These are phyloP conservation scores for Phrynosoma platyrhinos DNA, from an alignment of 2,113 vertebrate species.

Conservation along the genomic window DNA sequence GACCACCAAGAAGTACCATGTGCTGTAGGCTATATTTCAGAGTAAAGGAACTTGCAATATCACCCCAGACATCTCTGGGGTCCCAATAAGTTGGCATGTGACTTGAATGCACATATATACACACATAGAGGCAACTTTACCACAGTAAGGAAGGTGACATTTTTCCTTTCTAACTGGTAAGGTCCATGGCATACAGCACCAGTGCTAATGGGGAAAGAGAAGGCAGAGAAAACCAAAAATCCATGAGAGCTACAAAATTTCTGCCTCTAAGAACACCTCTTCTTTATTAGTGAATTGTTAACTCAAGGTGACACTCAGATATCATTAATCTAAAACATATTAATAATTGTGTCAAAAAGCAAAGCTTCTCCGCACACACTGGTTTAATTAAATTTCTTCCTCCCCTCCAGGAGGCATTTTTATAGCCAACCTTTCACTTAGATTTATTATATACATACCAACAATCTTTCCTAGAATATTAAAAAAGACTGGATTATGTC, in stretches of 20 bases:
- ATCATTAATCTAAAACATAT: conserved; percentile 2
- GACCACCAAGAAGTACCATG: too few relatives aligned
- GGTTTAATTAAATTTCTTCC: background rate
- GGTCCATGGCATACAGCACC: too few relatives aligned
- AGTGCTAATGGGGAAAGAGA: background rate
- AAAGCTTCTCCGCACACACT: background rate
- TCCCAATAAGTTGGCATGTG: too few relatives aligned
- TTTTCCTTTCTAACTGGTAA: background rate
- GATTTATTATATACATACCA: background rate
- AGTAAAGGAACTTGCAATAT: too few relatives aligned
- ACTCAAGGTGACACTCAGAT: conserved; percentile 11
- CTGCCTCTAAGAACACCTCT: background rate
- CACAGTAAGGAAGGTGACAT: background rate
- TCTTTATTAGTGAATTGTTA: background rate
- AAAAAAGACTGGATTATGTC: background rate
- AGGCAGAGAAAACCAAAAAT: background rate
- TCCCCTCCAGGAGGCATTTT: background rate
- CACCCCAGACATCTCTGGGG: too few relatives aligned
- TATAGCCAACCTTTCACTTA: background rate
- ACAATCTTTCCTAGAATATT: background rate
- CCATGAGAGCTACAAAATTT: background rate
- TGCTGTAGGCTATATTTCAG: too few relatives aligned
- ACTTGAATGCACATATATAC: too few relatives aligned
- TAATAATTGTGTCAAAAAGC: background rate
- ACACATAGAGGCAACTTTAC: background rate